Percentiles rank a stretch among this genome's conserved stretches.
phyloP scores from a whole-genome alignment of 1,140 invertebrate genomes.

The Pseudomyrmex flavicornis region DNA sequence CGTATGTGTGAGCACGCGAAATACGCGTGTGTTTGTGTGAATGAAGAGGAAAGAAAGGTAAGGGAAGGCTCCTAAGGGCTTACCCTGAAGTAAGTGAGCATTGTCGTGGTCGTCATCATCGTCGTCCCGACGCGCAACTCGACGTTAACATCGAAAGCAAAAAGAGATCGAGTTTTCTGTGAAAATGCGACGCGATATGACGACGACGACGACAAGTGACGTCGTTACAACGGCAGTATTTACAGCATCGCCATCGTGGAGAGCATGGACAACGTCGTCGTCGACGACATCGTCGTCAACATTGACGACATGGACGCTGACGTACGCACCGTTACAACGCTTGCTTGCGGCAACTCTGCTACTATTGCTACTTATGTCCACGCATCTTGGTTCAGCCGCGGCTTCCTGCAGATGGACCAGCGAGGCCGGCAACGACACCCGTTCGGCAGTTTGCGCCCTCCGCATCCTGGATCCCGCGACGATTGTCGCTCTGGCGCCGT shows the following conservation, averaged over 20 bases:
- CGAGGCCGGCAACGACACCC: conserved; percentile 87
- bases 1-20: neutral
- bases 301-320: neutral
- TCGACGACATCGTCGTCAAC: conserved; percentile 1
- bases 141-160: conserved; percentile 27
- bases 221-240: conserved; percentile 3
- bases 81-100: neutral
- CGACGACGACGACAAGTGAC: neutral
- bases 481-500: conserved; percentile 88
- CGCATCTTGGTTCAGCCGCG: conserved; percentile 59
- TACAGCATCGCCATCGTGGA: neutral
- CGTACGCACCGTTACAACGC: neutral
- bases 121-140: conserved; percentile 29
- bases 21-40: conserved; percentile 28
- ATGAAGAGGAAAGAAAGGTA: conserved; percentile 27
- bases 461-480: conserved; percentile 88
- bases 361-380: conserved; percentile 46
- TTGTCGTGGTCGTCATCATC: conserved; percentile 18
- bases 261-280: neutral
- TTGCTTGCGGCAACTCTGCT: conserved; percentile 39
- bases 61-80: conserved; percentile 15
- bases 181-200: conserved; percentile 24
- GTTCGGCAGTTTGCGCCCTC: conserved; percentile 88
- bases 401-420: conserved; percentile 86
- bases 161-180: neutral